Conservation (phyloP, 1,140 invertebrate species). For the Trichonephila inaurata region DNA sequence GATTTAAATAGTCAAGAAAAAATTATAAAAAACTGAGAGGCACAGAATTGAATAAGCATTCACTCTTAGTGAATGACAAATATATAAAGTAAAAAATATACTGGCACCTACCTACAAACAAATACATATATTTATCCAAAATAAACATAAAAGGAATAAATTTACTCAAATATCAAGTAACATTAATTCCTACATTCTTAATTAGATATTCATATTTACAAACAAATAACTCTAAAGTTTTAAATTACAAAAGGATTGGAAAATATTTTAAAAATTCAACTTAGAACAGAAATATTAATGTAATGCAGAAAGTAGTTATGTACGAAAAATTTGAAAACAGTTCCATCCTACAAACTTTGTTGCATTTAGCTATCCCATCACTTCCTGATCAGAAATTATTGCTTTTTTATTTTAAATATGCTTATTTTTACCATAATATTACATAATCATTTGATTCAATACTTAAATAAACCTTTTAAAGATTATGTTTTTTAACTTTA, state of each 20-base stretch:
- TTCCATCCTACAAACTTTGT: background rate
- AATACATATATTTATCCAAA: background rate
- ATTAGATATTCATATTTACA: too few species aligned
- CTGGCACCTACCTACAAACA: conserved; percentile 15
- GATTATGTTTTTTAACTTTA: too few species aligned
- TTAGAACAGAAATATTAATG: background rate
- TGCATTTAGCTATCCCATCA: background rate
- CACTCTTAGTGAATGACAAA: background rate
- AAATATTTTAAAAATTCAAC: background rate
- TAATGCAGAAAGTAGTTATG: background rate
- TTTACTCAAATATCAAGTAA: background rate
- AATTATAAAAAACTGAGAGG: background rate
- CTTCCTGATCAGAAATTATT: too few species aligned
- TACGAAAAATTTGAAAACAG: background rate
- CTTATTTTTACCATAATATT: too few species aligned
- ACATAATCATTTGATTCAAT: too few species aligned
- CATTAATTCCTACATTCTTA: too few species aligned
- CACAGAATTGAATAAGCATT: background rate
- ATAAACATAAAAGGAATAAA: background rate
- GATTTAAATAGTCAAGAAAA: background rate
- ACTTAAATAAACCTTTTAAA: too few species aligned
- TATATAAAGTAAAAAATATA: background rate
- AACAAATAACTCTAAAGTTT: background rate
- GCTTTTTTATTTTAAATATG: too few species aligned
- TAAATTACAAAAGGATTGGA: background rate